Evolutionary conservation across 2,888 invertebrate genomes (phyloP).

Genomic region (Argynnis bischoffii): DNA sequence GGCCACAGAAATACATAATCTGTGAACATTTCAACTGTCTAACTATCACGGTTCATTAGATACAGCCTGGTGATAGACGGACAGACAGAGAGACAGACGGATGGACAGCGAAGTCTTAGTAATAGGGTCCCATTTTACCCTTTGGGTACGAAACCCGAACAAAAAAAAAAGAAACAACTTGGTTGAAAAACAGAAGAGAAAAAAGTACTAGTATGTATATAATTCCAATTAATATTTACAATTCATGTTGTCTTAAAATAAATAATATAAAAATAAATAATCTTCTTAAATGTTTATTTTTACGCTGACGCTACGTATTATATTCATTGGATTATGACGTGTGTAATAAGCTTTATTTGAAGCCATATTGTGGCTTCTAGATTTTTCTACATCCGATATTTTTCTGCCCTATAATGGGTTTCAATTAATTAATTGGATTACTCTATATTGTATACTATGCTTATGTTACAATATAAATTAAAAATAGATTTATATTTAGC

Average conservation of each 20-base stretch:
- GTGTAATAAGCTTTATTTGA: conserved; percentile 19
- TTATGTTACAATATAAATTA: not conserved
- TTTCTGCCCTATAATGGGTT: conserved; percentile 12
- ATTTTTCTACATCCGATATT: conserved; percentile 16
- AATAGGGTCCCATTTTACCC: too few species aligned
- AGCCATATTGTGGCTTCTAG: conserved; percentile 19
- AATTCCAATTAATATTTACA: too few species aligned
- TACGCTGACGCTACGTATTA: conserved; percentile 16
- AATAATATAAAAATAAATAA: conserved; percentile 2
- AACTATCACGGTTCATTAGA: too few species aligned
- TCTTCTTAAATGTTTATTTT: conserved; percentile 7
- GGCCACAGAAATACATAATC: too few species aligned
- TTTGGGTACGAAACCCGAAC: too few species aligned
- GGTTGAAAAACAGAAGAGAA: too few species aligned
- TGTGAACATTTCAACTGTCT: too few species aligned
- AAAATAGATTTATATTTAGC: not conserved
- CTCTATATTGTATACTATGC: not conserved
- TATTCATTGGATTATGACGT: conserved; percentile 15
- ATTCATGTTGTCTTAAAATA: not conserved
- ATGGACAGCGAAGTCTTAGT: too few species aligned
- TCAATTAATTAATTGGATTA: conserved; percentile 19
- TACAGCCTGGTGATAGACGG: too few species aligned
- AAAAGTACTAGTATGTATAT: too few species aligned
- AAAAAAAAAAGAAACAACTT: too few species aligned
- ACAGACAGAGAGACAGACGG: too few species aligned